These are phyloP conservation scores for Thecophora atra DNA, from an alignment of 2,888 invertebrate species.

Conservation along the genomic window DNA sequence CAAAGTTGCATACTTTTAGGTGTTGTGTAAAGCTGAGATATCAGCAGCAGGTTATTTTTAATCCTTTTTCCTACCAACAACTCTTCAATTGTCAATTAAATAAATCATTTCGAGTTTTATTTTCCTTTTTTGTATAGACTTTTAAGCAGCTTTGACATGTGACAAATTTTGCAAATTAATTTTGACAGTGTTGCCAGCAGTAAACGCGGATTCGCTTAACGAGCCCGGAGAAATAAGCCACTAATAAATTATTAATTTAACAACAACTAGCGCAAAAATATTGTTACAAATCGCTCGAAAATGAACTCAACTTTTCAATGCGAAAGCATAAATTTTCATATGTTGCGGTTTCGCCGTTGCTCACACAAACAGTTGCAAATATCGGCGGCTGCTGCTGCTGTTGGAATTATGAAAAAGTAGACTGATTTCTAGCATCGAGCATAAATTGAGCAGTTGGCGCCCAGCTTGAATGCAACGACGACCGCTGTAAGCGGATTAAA, in stretches of 20 bases:
- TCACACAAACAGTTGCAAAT: no score
- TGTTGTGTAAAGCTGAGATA: neutral
- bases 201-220: conserved; percentile 1
- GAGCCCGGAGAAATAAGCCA: neutral
- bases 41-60: no score
- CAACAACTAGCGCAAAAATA: conserved; percentile 1
- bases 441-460: neutral
- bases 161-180: conserved; percentile 32
- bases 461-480: neutral
- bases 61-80: neutral
- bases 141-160: conserved; percentile 12
- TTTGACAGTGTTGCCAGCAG: neutral
- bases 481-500: neutral
- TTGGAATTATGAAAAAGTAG: neutral
- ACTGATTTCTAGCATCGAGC: neutral
- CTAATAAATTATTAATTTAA: conserved; percentile 26
- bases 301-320: conserved; percentile 16
- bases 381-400: no score
- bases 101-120: neutral
- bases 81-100: neutral
- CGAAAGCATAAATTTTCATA: conserved; percentile 28
- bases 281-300: conserved; percentile 17
- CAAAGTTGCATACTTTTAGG: conserved; percentile 14
- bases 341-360: neutral
- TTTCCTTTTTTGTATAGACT: conserved; percentile 13